Conservation (phyloP, 2,797 vertebrate genomes). For the Neoniphon sammara region DNA sequence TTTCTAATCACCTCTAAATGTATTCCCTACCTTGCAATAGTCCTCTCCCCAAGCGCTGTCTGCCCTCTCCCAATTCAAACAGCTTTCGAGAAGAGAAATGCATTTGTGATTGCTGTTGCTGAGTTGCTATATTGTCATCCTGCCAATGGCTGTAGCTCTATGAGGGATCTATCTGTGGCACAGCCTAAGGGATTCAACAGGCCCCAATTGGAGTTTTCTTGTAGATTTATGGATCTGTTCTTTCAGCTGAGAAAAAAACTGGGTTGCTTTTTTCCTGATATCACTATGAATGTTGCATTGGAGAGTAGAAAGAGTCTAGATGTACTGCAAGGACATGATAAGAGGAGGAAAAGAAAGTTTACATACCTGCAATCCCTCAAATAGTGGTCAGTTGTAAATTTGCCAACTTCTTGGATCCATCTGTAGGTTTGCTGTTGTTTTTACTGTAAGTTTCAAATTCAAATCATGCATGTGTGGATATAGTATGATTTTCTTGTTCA, state of each 20-base stretch:
- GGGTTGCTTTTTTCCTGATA: too few species aligned
- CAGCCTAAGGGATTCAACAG: slow-evolving; percentile 49
- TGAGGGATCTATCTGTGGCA: slow-evolving; percentile 43
- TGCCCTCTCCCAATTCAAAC: slow-evolving; percentile 56
- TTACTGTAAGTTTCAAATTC: slow-evolving; percentile 25
- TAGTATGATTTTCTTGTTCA: background rate
- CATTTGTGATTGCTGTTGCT: slow-evolving; percentile 14
- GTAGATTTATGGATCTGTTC: slow-evolving; percentile 17
- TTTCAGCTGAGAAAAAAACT: slow-evolving; percentile 14
- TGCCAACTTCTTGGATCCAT: slow-evolving; percentile 19
- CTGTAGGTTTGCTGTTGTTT: slow-evolving; percentile 19
- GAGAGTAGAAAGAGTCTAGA: background rate
- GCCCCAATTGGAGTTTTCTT: slow-evolving; percentile 14
- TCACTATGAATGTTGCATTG: slow-evolving; percentile 17
- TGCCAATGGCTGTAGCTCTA: slow-evolving; percentile 34
- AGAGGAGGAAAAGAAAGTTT: too few species aligned
- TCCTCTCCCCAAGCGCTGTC: slow-evolving; percentile 56
- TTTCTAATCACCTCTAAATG: slow-evolving; percentile 61
- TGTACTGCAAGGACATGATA: background rate
- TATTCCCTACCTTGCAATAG: slow-evolving; percentile 55
- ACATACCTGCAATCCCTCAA: background rate
- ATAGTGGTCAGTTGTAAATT: background rate
- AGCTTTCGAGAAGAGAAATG: slow-evolving; percentile 53
- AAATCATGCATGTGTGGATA: slow-evolving; percentile 27
- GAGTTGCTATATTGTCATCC: slow-evolving; percentile 48